These are phyloP conservation scores for Apaloderma vittatum DNA, from an alignment of 2,113 vertebrate genomes.

Conservation along the genomic window DNA sequence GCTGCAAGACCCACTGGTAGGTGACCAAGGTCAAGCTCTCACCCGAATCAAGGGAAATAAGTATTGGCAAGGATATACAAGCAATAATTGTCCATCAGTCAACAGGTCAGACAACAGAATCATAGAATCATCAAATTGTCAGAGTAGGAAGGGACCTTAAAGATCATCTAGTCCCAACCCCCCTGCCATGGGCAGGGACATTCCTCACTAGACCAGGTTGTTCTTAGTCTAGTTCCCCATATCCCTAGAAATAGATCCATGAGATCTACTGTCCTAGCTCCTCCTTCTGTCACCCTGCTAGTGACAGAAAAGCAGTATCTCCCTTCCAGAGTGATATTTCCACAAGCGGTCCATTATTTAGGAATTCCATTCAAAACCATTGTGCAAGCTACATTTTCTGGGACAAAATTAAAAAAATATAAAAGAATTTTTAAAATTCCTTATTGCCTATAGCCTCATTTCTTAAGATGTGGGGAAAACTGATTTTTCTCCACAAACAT, in stretches of 20 bases:
- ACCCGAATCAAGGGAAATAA: neutral
- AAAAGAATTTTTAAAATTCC: neutral
- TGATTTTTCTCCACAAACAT: fast-evolving
- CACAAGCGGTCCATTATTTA: neutral
- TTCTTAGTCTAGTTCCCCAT: neutral
- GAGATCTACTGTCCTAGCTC: too few relatives aligned
- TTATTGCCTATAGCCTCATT: neutral
- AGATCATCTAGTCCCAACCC: too few relatives aligned
- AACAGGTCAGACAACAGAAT: neutral
- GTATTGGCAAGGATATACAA: neutral
- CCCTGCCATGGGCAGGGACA: too few relatives aligned
- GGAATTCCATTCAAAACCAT: neutral
- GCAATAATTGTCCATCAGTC: neutral
- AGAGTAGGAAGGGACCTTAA: too few relatives aligned
- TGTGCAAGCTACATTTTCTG: neutral
- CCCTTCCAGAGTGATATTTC: neutral
- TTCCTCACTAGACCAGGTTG: too few relatives aligned
- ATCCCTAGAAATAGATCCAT: neutral
- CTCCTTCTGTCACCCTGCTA: neutral
- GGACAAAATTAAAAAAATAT: neutral
- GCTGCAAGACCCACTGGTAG: neutral
- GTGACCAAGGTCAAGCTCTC: neutral
- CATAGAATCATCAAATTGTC: too few relatives aligned
- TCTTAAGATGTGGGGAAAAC: neutral
- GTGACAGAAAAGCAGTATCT: neutral